Evolutionary conservation across 2,888 invertebrate species (phyloP).

Genomic region (Meiosimyza decipiens): DNA sequence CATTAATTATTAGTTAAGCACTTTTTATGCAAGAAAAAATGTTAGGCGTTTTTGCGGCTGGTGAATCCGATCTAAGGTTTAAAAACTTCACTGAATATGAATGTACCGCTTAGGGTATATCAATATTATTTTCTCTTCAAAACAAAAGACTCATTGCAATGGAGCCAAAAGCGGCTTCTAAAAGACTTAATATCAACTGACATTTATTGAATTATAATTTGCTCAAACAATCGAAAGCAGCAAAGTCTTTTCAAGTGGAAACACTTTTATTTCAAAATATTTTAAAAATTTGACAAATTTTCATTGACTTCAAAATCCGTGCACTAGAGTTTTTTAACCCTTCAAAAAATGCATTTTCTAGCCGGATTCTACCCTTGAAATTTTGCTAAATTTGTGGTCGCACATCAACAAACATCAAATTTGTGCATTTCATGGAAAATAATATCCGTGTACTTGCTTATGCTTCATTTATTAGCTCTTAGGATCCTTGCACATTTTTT

Average conservation of each 20-base stretch:
- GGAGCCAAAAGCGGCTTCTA: background rate
- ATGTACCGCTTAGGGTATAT: background rate
- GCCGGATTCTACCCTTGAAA: too few species aligned
- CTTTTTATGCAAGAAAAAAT: too few species aligned
- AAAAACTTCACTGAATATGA: background rate
- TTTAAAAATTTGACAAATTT: constrained; percentile 2
- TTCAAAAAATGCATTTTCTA: too few species aligned
- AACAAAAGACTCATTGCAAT: constrained; percentile 16
- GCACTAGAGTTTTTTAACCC: too few species aligned
- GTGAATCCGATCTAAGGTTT: background rate
- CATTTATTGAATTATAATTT: constrained; percentile 6
- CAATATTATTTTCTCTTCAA: background rate
- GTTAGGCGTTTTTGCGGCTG: background rate
- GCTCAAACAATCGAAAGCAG: background rate
- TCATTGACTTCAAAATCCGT: background rate
- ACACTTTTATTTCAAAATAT: constrained; percentile 8
- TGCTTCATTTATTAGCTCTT: too few species aligned
- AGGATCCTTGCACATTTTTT: too few species aligned
- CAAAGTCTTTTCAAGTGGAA: background rate
- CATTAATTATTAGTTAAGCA: background rate
- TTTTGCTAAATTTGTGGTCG: too few species aligned
- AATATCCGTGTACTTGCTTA: too few species aligned
- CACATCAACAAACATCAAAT: too few species aligned
- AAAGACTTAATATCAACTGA: background rate
- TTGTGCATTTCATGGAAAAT: too few species aligned